These are phyloP conservation scores for Bombus vancouverensis DNA, from an alignment of 1,140 invertebrate genomes.

Conservation along the genomic window DNA sequence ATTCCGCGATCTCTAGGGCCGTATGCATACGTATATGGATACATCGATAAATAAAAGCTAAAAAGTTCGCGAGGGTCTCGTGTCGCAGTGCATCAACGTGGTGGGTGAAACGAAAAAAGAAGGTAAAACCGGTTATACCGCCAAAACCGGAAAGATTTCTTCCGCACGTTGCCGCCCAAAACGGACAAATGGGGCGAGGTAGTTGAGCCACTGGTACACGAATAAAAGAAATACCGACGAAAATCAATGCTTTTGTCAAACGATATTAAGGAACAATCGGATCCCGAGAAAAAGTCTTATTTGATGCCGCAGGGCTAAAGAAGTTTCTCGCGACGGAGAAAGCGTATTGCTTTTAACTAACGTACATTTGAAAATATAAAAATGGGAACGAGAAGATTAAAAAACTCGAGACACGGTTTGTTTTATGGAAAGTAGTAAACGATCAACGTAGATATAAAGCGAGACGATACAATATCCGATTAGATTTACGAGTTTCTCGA, in stretches of 20 bases:
- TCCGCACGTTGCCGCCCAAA: constrained; percentile 76
- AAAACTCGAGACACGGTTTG: neutral
- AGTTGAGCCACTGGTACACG: constrained; percentile 70
- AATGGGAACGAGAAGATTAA: neutral
- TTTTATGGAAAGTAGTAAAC: no score
- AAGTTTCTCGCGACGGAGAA: neutral
- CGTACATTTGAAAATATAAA: neutral
- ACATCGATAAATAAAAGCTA: constrained; percentile 54
- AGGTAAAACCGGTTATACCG: constrained; percentile 77
- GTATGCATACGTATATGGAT: constrained; percentile 6
- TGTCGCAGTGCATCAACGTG: constrained; percentile 45
- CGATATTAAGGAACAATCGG: neutral
- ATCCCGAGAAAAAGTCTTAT: neutral
- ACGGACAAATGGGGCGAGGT: constrained; percentile 79
- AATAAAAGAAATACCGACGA: constrained; percentile 70
- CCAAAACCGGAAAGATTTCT: constrained; percentile 80
- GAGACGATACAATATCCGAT: neutral
- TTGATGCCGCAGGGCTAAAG: neutral
- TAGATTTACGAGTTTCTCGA: neutral
- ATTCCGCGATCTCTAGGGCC: constrained; percentile 13
- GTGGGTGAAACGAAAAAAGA: constrained; percentile 59
- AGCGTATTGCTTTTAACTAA: neutral
- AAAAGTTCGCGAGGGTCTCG: constrained; percentile 35
- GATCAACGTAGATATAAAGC: neutral
- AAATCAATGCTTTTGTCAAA: constrained; percentile 59